phyloP scores from a whole-genome alignment of 2,888 invertebrate species.

The Mythimna ferrago region DNA sequence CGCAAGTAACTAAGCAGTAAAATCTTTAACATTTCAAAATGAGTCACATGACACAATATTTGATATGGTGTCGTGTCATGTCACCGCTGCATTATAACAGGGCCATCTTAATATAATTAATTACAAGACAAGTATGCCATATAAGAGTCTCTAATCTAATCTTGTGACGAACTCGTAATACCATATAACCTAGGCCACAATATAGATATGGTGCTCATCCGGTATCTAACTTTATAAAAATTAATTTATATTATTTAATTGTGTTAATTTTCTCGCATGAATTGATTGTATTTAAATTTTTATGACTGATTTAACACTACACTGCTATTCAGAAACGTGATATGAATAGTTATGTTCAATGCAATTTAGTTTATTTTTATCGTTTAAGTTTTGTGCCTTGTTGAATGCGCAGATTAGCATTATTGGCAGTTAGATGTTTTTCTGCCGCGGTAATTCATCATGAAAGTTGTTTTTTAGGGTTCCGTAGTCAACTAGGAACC shows the following conservation, averaged over 20 bases:
- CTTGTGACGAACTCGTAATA: slow-evolving; percentile 32
- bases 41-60: slow-evolving; percentile 17
- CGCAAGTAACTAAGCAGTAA: not conserved
- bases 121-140: slow-evolving; percentile 18
- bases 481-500: no score
- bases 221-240: slow-evolving; percentile 23
- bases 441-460: not conserved
- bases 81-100: slow-evolving; percentile 19
- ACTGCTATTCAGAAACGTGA: slow-evolving; percentile 29
- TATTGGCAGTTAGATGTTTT: slow-evolving; percentile 2
- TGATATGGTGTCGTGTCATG: not conserved
- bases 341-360: slow-evolving; percentile 27
- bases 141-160: slow-evolving; percentile 45
- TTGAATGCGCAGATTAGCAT: not conserved
- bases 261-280: slow-evolving; percentile 2
- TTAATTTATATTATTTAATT: slow-evolving; percentile 14
- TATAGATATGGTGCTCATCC: slow-evolving; percentile 48
- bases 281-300: slow-evolving; percentile 64
- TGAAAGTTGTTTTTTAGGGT: no score
- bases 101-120: slow-evolving; percentile 44
- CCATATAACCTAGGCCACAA: slow-evolving; percentile 25
- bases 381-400: not conserved
- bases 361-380: slow-evolving; percentile 29
- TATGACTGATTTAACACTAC: slow-evolving; percentile 35
- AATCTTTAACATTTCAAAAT: slow-evolving; percentile 10